Base-by-base conservation (phyloP, 2,888 invertebrate genomes). In the Pachymerium ferrugineum region DNA sequence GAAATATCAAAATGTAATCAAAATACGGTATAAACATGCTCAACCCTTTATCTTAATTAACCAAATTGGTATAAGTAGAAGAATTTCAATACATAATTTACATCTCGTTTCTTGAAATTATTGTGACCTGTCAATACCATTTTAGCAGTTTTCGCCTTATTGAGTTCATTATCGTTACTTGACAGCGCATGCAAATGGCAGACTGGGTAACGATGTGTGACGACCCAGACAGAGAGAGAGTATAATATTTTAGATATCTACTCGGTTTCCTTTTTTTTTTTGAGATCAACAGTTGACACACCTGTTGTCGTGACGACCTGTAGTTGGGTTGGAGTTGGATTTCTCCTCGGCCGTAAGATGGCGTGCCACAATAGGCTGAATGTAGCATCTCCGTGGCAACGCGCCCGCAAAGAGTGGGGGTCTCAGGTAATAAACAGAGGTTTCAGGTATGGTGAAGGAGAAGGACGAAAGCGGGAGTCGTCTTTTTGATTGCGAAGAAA, bases 401-500 rank as follows among this genome's bases (percentile, higher is more conserved):
- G 25, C 62, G 12, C 28, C 25, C 1, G 62, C 25, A 25, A 62
- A 62, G 28, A 8, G 2, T 8, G 5, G 62, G 62, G 28, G 62
- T 62, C 28, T n/a, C 25, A n/a, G n/a, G 62, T 62, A 62, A 62
- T 62, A 62, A 62, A 62, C 62, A 62, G 62, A 25, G 62, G 62
- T 62, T 62, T 62, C 62, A 62, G 62, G 62, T 62, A 62, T 12
- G 28, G 22, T 10, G 22, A 62, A n/a, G n/a, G 25, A 25, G 62
- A 14, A 25, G n/a, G 28, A 28, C 28, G 25, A n/a, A n/a, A 28
- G 62, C 28, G 3, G 28, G 10, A 22, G 62, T 28, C 62, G 25
- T 28, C 25, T 22, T 62, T 62, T 62, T 62, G 62, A 62, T 62
- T 62, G 62, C 62, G 62, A 62, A 62, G 62, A 62, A 62, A 62